These are phyloP conservation scores for Trididemnum nubilum DNA, from an alignment of 23 tunicate species.

Conservation along the genomic window DNA sequence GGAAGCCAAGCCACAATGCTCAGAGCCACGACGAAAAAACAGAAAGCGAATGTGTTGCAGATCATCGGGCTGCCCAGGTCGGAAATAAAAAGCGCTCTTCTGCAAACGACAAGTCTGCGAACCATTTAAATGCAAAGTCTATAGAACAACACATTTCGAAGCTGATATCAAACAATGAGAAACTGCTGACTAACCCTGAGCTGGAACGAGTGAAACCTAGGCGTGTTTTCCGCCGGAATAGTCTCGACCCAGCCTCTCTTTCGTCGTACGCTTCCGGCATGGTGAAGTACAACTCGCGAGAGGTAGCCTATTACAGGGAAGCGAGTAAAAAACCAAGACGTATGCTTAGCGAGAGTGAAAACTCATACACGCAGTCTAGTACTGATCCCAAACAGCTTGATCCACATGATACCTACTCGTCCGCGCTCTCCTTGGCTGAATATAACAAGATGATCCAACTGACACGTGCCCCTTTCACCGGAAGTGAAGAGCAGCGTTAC, in stretches of 20 bases:
- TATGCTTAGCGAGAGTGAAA: neutral
- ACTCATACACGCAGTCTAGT: neutral
- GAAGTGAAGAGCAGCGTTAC: neutral
- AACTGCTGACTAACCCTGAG: slow-evolving; percentile 60
- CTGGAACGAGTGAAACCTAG: slow-evolving; percentile 87
- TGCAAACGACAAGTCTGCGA: neutral
- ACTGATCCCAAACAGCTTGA: neutral
- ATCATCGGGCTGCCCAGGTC: neutral
- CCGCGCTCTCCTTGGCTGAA: slow-evolving; percentile 26
- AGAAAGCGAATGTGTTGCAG: neutral
- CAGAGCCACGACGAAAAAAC: neutral
- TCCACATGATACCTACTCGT: neutral
- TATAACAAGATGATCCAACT: slow-evolving; percentile 46
- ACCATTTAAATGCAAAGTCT: slow-evolving; percentile 52
- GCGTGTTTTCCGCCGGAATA: slow-evolving; percentile 67
- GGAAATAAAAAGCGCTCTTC: neutral
- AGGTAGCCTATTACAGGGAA: slow-evolving; percentile 9
- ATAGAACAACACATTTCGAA: slow-evolving; percentile 74
- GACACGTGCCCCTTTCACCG: slow-evolving; percentile 29
- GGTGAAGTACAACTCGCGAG: slow-evolving; percentile 6
- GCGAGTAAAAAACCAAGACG: neutral
- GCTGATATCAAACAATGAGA: slow-evolving; percentile 84
- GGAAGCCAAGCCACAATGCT: neutral
- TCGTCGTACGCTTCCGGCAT: slow-evolving; percentile 40
- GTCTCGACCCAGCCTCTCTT: slow-evolving; percentile 71